These are phyloP conservation scores for Ascaphus truei DNA, from an alignment of 2,113 vertebrate species.

Conservation along the genomic window DNA sequence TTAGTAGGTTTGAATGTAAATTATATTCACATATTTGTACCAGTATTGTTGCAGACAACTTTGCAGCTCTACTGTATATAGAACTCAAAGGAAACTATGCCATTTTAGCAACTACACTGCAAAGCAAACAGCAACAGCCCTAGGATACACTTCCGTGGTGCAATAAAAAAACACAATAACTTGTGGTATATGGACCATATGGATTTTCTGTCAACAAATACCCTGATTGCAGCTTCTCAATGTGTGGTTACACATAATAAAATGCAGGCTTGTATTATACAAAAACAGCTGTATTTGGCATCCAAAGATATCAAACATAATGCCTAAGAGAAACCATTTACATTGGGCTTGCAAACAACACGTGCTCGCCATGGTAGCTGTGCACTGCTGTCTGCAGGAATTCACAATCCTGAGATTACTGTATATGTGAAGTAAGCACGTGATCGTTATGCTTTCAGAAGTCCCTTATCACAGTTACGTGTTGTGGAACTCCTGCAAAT, in stretches of 20 bases:
- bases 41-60: neutral
- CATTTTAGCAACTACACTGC: neutral
- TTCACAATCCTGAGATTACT: too few relatives aligned
- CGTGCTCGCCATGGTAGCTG: neutral
- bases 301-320: neutral
- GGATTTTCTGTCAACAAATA: constrained; percentile 7
- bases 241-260: neutral
- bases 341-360: neutral
- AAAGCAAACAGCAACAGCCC: neutral
- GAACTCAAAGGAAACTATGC: neutral
- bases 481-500: too few relatives aligned
- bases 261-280: neutral
- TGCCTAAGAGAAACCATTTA: neutral
- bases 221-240: neutral
- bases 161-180: too few relatives aligned
- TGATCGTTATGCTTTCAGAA: too few relatives aligned
- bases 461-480: too few relatives aligned
- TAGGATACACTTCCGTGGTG: neutral
- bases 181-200: too few relatives aligned
- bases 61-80: neutral
- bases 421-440: too few relatives aligned
- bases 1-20: too few relatives aligned
- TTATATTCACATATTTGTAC: too few relatives aligned
- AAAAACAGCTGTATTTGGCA: neutral
- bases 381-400: too few relatives aligned